phyloP scores from a whole-genome alignment of 2,797 vertebrate genomes.

The Eleutherodactylus coqui region DNA sequence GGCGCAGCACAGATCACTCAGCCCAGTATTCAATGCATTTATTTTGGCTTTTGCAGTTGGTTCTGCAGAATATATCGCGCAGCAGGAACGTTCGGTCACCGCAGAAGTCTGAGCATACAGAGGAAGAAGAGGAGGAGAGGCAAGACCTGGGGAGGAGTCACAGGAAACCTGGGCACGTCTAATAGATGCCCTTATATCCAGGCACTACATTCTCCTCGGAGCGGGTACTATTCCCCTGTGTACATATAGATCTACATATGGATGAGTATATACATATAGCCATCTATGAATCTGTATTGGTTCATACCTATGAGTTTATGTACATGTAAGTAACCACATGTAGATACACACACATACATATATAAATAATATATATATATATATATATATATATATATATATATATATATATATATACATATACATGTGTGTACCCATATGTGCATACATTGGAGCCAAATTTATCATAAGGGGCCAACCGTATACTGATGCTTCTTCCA shows the following conservation, averaged over 20 bases:
- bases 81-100: constrained; percentile 51
- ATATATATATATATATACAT: neutral
- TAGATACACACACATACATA: neutral
- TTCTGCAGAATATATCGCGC: constrained; percentile 62
- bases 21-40: constrained; percentile 55
- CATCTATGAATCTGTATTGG: constrained; percentile 15
- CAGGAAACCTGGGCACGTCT: constrained; percentile 12
- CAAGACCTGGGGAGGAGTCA: constrained; percentile 14
- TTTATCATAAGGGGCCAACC: too few species aligned
- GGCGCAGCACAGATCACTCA: neutral
- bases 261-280: constrained; percentile 41
- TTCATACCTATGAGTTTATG: constrained; percentile 25
- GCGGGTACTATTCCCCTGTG: constrained; percentile 24
- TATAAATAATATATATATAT: constrained; percentile 19
- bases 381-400: neutral
- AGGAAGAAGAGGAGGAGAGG: neutral
- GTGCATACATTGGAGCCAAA: too few species aligned
- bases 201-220: constrained; percentile 24
- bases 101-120: constrained; percentile 30
- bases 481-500: neutral
- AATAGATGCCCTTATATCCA: constrained; percentile 28
- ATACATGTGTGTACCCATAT: neutral
- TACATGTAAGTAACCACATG: constrained; percentile 32
- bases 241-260: constrained; percentile 48
- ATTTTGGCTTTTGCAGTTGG: constrained; percentile 59